Evolutionary conservation across 2,113 vertebrate genomes (phyloP), one percentile per base, ranked within the genome.

Genomic region (Rissa tridactyla): DNA sequence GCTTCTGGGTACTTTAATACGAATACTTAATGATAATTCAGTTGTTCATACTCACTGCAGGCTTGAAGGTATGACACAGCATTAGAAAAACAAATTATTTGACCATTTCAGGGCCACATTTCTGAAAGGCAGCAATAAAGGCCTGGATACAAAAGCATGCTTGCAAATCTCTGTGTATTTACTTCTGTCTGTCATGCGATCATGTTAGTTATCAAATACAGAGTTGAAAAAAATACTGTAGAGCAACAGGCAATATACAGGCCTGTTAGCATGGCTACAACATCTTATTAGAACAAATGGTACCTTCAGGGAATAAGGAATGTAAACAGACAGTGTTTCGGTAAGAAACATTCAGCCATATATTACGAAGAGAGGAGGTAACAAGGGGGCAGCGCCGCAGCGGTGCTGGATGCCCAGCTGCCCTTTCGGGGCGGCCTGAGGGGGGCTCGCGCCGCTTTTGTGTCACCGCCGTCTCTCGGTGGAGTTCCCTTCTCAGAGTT

Each of bases 1-100:
- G 75, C 79, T 94, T 46, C 83, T 81, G 57, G 52, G 49, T 61
- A 15, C 70, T 69, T 44, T 49, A 7, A 26, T 46, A 42, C 57
- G 77, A 92, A 91, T 92, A 76, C 91, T 94, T 92, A 21, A 75
- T 82, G 20, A n/a, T 84, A 90, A 86, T 91, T 97, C 94, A 40
- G 73, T 82, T 84, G 78, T 66, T 90, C 87, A 9, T 73, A 85
- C 84, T 88, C 30, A 4, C 84, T 90, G 96, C 85, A 95, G 95
- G 82, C 93, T 90, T 91, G 88, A 95, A 94, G 83, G 86, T 94
- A 79, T 94, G 92, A 87, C 92, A 94, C 84, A 95, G 92, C 86
- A 86, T 83, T 71, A 88, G 86, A 89, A 96, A 92, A 97, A 95
- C 70, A 95, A 96, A 93, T 94, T 90, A 83, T 82, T 88, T 26